phyloP scores from a whole-genome alignment of 2,797 vertebrate genomes.

The Spheniscus humboldti region DNA sequence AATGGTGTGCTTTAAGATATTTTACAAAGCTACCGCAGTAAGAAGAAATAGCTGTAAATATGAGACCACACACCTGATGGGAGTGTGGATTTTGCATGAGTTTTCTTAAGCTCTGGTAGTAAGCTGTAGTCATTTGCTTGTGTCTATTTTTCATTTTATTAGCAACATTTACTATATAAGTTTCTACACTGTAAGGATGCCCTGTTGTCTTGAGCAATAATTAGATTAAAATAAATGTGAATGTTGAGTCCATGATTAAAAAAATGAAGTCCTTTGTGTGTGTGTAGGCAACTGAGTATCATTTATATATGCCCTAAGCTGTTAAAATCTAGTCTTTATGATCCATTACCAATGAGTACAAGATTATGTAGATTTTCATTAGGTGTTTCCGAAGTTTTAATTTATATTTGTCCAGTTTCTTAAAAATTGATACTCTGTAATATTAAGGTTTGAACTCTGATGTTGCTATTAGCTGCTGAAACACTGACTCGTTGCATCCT shows the following conservation, averaged over 20 bases:
- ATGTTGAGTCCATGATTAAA: background rate
- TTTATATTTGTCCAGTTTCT: background rate
- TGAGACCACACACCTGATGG: background rate
- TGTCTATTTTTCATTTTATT: background rate
- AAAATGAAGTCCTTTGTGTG: background rate
- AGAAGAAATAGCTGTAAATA: background rate
- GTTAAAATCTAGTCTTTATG: background rate
- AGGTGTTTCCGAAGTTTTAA: background rate
- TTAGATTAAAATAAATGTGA: background rate
- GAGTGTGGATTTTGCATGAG: background rate
- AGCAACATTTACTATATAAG: background rate
- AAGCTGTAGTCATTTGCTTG: background rate
- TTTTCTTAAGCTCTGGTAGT: background rate
- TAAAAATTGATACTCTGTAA: background rate
- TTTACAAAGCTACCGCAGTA: background rate
- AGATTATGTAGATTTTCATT: background rate
- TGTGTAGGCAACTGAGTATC: background rate
- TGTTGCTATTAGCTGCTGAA: background rate
- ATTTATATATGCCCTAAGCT: background rate
- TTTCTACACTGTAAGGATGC: background rate
- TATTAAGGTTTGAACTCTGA: background rate
- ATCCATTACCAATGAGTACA: background rate
- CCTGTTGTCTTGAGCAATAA: background rate
- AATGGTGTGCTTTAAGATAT: background rate
- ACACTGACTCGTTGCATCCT: background rate